Conservation (phyloP, 2,113 vertebrate genomes). For the Theropithecus gelada region DNA sequence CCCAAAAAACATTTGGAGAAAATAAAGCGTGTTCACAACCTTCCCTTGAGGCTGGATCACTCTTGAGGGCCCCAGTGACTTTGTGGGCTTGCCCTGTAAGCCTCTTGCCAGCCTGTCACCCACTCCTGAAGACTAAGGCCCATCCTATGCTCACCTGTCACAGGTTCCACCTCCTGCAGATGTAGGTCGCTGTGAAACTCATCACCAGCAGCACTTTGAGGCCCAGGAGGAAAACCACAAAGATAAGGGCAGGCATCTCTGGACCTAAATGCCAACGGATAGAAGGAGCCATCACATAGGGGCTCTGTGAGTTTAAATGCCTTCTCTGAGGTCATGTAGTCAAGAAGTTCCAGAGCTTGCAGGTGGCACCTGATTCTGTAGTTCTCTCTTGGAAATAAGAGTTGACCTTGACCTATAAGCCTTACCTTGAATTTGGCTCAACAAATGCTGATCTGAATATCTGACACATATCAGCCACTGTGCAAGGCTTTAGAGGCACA, state of each 20-base stretch:
- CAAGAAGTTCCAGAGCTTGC: neutral
- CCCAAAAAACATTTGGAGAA: neutral
- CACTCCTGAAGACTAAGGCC: neutral
- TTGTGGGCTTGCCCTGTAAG: neutral
- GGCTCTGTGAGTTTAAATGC: neutral
- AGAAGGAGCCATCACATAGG: neutral
- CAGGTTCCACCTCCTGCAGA: neutral
- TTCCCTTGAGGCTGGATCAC: neutral
- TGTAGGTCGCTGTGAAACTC: neutral
- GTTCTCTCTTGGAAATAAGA: neutral
- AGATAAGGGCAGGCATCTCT: neutral
- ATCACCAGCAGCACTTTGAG: conserved; percentile 50
- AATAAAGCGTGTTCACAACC: neutral
- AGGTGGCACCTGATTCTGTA: neutral
- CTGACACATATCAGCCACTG: neutral
- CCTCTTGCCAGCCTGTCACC: neutral
- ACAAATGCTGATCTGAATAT: neutral
- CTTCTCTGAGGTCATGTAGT: neutral
- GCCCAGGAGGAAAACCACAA: conserved; percentile 53
- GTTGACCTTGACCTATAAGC: neutral
- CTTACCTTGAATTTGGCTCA: neutral
- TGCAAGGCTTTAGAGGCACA: neutral
- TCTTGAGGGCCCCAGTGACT: neutral
- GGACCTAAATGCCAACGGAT: neutral
- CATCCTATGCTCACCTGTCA: conserved; percentile 5